phyloP scores from a whole-genome alignment of 2,888 invertebrate species.

The Epinotia ramella region DNA sequence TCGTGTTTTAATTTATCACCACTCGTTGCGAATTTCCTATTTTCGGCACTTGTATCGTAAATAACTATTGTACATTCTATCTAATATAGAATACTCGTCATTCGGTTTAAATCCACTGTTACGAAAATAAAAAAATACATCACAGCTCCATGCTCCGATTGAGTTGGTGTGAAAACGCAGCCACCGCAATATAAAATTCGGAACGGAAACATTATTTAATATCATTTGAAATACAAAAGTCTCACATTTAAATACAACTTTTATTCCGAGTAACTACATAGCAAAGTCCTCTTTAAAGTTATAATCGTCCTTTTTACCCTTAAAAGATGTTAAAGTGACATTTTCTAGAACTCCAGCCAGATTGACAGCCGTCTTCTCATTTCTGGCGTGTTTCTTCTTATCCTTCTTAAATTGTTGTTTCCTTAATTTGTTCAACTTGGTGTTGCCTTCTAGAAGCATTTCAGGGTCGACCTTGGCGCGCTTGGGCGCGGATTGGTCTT shows the following conservation, averaged over 20 bases:
- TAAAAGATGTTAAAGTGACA: slow-evolving; percentile 76
- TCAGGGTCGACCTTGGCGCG: slow-evolving; percentile 85
- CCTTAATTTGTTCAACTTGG: slow-evolving; percentile 74
- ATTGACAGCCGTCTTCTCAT: slow-evolving; percentile 87
- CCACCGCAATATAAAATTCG: no score
- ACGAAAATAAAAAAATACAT: no score
- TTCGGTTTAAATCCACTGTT: no score
- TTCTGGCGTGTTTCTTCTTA: slow-evolving; percentile 79
- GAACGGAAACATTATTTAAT: no score
- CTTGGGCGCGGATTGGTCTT: slow-evolving; percentile 66
- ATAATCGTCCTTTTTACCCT: slow-evolving; percentile 73
- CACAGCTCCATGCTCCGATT: no score
- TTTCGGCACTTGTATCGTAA: no score
- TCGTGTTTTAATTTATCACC: no score
- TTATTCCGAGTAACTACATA: slow-evolving; percentile 51
- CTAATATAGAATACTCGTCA: no score
- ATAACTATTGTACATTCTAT: no score
- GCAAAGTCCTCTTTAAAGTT: slow-evolving; percentile 87
- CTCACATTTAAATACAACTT: slow-evolving; percentile 38
- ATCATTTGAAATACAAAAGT: background rate
- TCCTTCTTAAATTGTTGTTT: slow-evolving; percentile 87
- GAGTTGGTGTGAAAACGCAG: no score
- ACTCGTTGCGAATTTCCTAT: no score
- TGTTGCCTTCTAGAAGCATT: slow-evolving; percentile 89
- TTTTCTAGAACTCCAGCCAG: slow-evolving; percentile 88